Conservation (phyloP, 2,113 vertebrate genomes). For the Plectropomus leopardus region DNA sequence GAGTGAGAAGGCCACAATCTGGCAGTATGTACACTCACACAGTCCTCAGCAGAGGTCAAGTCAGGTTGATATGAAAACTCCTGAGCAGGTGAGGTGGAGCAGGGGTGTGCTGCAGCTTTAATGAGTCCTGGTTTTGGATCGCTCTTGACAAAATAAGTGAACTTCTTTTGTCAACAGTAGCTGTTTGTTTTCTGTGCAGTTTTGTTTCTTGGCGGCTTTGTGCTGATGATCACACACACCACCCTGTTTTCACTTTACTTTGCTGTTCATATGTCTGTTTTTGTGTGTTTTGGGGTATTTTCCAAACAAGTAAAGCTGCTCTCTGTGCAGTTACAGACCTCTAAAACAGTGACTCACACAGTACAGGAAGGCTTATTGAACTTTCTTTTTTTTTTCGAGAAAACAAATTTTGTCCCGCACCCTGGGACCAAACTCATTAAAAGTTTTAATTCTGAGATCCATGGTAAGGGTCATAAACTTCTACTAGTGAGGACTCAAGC, state of each 20-base stretch:
- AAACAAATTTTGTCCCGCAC: background rate
- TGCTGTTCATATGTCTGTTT: too few relatives aligned
- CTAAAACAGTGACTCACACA: background rate
- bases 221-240: too few relatives aligned
- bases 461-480: conserved; percentile 17
- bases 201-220: background rate
- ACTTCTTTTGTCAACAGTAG: background rate
- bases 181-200: background rate
- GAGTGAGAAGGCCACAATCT: background rate
- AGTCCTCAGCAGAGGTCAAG: background rate
- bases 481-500: conserved; percentile 4
- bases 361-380: background rate
- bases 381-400: background rate
- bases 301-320: background rate
- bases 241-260: background rate
- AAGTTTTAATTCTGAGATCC: conserved; percentile 25
- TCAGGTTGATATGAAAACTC: background rate
- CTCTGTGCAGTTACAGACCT: background rate
- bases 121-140: too few relatives aligned
- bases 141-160: background rate
- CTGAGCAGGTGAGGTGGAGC: background rate
- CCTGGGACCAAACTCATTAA: conserved; percentile 32
- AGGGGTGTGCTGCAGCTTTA: too few relatives aligned
- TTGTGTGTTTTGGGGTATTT: background rate
- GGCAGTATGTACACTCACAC: background rate